Conservation (phyloP, 2,113 vertebrate species). For the Etheostoma spectabile region DNA sequence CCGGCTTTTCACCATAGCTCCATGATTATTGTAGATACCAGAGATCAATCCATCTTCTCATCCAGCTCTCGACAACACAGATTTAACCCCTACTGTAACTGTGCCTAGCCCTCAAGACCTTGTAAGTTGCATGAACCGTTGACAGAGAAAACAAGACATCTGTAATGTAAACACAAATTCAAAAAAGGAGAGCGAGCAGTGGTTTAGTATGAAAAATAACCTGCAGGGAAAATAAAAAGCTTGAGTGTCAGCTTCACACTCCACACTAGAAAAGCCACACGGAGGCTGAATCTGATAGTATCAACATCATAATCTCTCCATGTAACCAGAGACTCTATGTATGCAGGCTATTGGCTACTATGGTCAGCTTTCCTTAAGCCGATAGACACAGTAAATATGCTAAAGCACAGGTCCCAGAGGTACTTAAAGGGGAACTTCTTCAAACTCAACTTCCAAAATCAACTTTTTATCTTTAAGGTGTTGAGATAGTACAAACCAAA, state of each 20-base stretch:
- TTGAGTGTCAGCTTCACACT: not conserved
- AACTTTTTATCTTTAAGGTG: no score
- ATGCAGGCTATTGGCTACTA: not conserved
- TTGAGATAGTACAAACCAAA: no score
- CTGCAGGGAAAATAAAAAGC: not conserved
- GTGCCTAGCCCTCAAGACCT: not conserved
- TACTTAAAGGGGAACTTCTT: not conserved
- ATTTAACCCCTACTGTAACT: not conserved
- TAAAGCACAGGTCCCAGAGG: not conserved
- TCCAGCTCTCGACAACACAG: not conserved
- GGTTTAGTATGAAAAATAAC: no score
- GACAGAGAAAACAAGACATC: not conserved
- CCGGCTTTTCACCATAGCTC: no score
- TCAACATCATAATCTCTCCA: not conserved
- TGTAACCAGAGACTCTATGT: not conserved
- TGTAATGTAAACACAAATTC: not conserved
- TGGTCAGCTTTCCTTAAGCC: not conserved
- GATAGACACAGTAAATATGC: not conserved
- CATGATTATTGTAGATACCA: not conserved
- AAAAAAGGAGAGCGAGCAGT: not conserved
- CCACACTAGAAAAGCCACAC: not conserved
- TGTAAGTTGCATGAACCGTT: not conserved
- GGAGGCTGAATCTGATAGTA: not conserved
- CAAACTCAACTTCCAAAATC: not conserved
- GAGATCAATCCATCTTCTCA: not conserved